Evolutionary conservation across 2,888 invertebrate species (phyloP).

Genomic region (Phania funesta): DNA sequence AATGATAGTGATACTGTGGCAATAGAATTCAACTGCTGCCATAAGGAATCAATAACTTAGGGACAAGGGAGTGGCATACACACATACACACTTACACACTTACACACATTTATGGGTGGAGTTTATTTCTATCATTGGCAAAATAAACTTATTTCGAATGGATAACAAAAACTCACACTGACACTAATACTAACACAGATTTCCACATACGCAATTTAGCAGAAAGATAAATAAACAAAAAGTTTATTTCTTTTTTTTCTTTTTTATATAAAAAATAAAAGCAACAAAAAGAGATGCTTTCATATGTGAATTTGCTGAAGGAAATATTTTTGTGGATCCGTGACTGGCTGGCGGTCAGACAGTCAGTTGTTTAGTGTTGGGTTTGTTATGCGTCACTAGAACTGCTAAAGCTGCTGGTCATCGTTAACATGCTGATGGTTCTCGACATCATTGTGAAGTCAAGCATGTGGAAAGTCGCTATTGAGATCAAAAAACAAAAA

Average conservation of each 20-base stretch:
- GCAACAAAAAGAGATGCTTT: slow-evolving; percentile 41
- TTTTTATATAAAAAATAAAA: slow-evolving; percentile 18
- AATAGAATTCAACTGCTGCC: slow-evolving; percentile 49
- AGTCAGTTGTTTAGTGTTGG: slow-evolving; percentile 26
- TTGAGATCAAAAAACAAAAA: slow-evolving; percentile 52
- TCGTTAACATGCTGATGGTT: slow-evolving; percentile 56
- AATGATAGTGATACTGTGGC: slow-evolving; percentile 72
- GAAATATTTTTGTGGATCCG: slow-evolving; percentile 11
- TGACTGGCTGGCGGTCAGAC: background rate
- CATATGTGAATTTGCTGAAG: slow-evolving; percentile 55
- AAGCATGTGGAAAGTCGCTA: slow-evolving; percentile 76
- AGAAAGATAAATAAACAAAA: slow-evolving; percentile 23
- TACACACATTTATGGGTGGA: slow-evolving; percentile 58
- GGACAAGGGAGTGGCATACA: background rate
- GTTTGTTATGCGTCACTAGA: slow-evolving; percentile 63
- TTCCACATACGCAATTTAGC: slow-evolving; percentile 2
- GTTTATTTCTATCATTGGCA: slow-evolving; percentile 56
- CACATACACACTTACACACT: background rate
- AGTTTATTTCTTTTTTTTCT: too few species aligned
- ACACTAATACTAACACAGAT: background rate
- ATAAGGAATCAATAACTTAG: slow-evolving; percentile 41
- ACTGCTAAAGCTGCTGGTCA: slow-evolving; percentile 64
- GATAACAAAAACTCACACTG: slow-evolving; percentile 8
- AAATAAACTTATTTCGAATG: slow-evolving; percentile 52
- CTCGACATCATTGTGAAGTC: slow-evolving; percentile 73